Evolutionary conservation across 1,140 invertebrate genomes (phyloP), one percentile per base, ranked within the genome.

Genomic region (Meloidogyne hapla): DNA sequence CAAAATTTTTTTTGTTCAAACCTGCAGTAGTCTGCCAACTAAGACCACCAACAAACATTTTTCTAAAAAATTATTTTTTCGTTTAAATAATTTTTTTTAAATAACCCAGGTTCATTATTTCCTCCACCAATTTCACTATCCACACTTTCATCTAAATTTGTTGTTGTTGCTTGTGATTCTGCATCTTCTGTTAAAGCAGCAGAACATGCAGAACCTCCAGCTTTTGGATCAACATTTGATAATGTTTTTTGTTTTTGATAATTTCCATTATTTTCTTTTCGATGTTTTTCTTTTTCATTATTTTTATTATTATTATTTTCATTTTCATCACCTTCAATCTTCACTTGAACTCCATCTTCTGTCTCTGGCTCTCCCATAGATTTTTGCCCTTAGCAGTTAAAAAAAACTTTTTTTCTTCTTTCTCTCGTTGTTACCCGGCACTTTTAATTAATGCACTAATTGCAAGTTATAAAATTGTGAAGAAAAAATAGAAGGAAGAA

Each of bases 21-120:
- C 94, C 95, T 92, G 95, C 94, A 91, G 94, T 96, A 87, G 96
- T 98, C 91, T 98, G 95, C 94, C 95, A 98, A 90, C 94, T 96
- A 85, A 98, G 92, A 85, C 96, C 96, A 87, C 96, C 96, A 90
- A 98, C 95, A 91, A 98, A 98, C 95, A 98, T 98, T 93, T 98
- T 98, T 15, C 81, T 78, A 63, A 76, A 78, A 69, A 63, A 13
- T 1, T 18, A 61, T 78, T 28, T 56, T 6, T 69, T 76, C 13
- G 69, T 33, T 68, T 15, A 15, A 62, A 18, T 12, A 28, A n/a
- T 33, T 66, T 2, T 8, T 33, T 15, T 3, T 26, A 26, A 18
- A 78, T 77, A 21, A 78, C 77, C 77, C 77, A 26, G 77, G 77
- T 33, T 76, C 75, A 64, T 76, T 79, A 18, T 76, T 45, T 8